Conservation (phyloP, 2,888 invertebrate genomes). For the Andrena praecox region DNA sequence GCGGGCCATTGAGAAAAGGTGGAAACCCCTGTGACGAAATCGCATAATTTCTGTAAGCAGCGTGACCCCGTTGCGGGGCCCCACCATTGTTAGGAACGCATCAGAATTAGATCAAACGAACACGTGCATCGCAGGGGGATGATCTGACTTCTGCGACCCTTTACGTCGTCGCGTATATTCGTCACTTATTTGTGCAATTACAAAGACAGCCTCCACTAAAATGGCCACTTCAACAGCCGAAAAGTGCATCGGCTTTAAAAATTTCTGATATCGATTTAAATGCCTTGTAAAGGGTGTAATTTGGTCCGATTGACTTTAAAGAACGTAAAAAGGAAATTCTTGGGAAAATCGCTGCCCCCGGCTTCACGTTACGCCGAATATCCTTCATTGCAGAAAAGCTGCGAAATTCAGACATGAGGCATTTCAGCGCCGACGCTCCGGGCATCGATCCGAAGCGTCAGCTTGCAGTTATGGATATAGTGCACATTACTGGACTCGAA, state of each 20-base stretch:
- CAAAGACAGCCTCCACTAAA: too few relatives aligned
- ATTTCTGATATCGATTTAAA: too few relatives aligned
- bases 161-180: slow-evolving; percentile 34
- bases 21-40: slow-evolving; percentile 69
- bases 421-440: slow-evolving; percentile 78
- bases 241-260: too few relatives aligned
- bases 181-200: background rate
- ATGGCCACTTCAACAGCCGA: too few relatives aligned
- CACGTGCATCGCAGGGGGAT: slow-evolving; percentile 73
- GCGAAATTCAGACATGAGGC: slow-evolving; percentile 58
- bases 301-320: too few relatives aligned
- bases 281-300: too few relatives aligned
- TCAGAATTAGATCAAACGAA: slow-evolving; percentile 78
- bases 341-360: background rate
- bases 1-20: slow-evolving; percentile 42
- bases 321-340: background rate
- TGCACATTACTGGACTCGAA: slow-evolving; percentile 67
- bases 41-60: slow-evolving; percentile 64
- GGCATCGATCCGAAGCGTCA: slow-evolving; percentile 84
- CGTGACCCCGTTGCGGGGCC: slow-evolving; percentile 62
- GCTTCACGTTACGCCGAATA: slow-evolving; percentile 37
- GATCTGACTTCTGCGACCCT: slow-evolving; percentile 29
- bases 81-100: slow-evolving; percentile 71
- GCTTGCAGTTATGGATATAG: slow-evolving; percentile 83
- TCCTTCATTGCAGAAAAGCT: slow-evolving; percentile 50